Evolutionary conservation across 2,113 vertebrate genomes (phyloP), one percentile per base, ranked within the genome.

Genomic region (Bucco capensis): DNA sequence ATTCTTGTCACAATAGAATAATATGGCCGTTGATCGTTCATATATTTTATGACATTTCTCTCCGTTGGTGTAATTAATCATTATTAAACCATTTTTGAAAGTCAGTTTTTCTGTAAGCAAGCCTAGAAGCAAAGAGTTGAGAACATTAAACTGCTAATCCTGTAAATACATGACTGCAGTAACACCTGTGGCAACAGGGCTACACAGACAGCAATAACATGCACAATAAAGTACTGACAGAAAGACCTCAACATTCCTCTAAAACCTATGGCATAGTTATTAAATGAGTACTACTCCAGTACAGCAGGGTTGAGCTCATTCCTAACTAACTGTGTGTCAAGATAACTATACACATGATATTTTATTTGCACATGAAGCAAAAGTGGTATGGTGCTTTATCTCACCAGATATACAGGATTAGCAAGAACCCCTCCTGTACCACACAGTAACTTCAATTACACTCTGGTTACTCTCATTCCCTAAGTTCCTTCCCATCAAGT

Each of bases 11-110:
- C 99, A 99, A 71, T 98, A 97, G 96, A 99, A 99, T 31, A 98
- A 95, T 92, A 99, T 97, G 82, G 98, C 97, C 1, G 99, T 99
- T 21, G 99, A 99, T 30, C 99, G 97, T 6, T 98, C 61, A 14
- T 98, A 99, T 44, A 99, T 97, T 53, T 97, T 97, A 76, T 99
- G 99, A 89, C 99, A 99, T 14, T 38, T 92, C 14, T 99, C 99
- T 27, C 99, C 99, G 3, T 33, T 95, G 0, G 98, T 99, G 90
- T 98, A 99, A 96, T 99, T 99, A 83, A 99, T 97, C 96, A 98
- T 98, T 74, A 99, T 97, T 75, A 99, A 93, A 27, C 98, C 98
- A 62, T 98, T 98, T 90, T 98, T 98, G 3, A 98, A 99, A 19
- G 95, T 98, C 92, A 99, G 91, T 54, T 97, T 97, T 96, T 98